Evolutionary conservation across 2,113 vertebrate genomes (phyloP).

Genomic region (Hylia prasina): DNA sequence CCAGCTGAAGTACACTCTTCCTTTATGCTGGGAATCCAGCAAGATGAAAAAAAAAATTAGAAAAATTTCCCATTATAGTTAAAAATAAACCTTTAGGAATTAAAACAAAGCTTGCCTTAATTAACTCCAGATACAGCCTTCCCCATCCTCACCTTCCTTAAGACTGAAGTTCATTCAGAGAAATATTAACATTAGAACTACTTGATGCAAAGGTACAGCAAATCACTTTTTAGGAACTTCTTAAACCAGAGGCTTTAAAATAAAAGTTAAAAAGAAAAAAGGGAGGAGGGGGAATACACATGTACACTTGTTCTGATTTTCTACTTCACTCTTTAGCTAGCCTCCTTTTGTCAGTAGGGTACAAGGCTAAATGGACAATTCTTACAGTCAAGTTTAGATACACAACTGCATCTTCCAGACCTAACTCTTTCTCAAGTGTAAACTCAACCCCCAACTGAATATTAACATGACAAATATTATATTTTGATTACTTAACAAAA

Average conservation of each 20-base stretch:
- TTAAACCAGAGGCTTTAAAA: background rate
- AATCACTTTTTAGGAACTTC: background rate
- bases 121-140: background rate
- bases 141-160: background rate
- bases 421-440: background rate
- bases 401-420: background rate
- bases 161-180: background rate
- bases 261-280: background rate
- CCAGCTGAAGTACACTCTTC: background rate
- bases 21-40: background rate
- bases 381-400: background rate
- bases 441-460: background rate
- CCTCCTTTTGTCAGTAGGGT: background rate
- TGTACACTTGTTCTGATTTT: background rate
- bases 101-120: background rate
- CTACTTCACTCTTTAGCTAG: background rate
- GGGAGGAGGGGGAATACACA: background rate
- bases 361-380: background rate
- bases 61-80: background rate
- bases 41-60: background rate
- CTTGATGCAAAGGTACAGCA: background rate
- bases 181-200: background rate
- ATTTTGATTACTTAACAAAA: background rate
- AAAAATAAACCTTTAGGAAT: background rate
- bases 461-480: background rate